Base-by-base conservation (phyloP, 2,888 invertebrate genomes). In the Acleris cristana region DNA sequence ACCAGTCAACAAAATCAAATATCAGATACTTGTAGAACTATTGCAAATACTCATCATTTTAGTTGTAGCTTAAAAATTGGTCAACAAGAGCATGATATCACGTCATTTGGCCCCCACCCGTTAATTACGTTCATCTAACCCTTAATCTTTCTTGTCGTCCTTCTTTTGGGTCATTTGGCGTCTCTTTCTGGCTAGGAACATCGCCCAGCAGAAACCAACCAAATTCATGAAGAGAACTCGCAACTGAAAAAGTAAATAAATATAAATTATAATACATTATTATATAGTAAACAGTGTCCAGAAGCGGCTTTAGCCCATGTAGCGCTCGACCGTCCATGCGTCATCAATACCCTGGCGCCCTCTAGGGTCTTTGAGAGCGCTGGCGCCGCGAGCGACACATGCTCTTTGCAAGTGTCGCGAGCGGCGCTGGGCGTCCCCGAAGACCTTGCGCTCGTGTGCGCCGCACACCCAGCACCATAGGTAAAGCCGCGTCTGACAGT, bases 151-250 rank as follows among this genome's bases (percentile, higher is more conserved):
- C 49, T 40, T 63, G 72, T 82, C 78, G 65, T 74, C 73, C 66
- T 89, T 91, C 74, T 83, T 90, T 74, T 87, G 84, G 67, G 75
- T 82, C 70, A 89, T 85, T 76, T 94, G 94, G 14, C 95, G 93
- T 77, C 96, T 93, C 80, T 95, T 95, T 69, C 94, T 94, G 2
- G 96, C 95, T 60, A 97, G 79, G 80, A 95, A 96, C 82, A 97
- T 94, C 1, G 95, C 94, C 97, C 97, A 97, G 74, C 96, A 94
- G 79, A 97, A 96, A 55, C 96, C 96, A 67, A 97, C 94, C n/a
- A 96, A 76, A 80, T 96, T 96, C 82, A 95, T 94, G 68, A 95
- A 94, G 14, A 97, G 88, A n/a, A 96, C 96, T 74, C 96, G 91
- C 63, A 97, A 86, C 96, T 97, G 89, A 72, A 95, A 95, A 67